Conservation (phyloP, 2,113 vertebrate species). For the Hemichromis elongatus region DNA sequence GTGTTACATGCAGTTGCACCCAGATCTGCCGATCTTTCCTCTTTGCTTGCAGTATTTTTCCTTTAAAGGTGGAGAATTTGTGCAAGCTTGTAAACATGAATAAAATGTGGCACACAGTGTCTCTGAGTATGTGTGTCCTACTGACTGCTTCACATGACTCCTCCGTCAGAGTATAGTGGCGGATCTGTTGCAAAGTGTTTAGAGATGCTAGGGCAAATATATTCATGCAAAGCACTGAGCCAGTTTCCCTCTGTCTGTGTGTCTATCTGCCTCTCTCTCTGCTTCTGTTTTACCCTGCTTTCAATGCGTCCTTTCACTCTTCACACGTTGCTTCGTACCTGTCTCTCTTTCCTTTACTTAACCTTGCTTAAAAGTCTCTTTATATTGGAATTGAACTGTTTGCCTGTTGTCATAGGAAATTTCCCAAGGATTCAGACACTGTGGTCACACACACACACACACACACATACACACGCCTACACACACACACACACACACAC, state of each 20-base stretch:
- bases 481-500: background rate
- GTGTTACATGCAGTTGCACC: background rate
- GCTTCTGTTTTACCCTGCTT: background rate
- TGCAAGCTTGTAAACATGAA: conserved; percentile 30
- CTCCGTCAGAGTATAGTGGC: conserved; percentile 21
- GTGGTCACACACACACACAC: background rate
- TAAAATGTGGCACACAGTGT: conserved; percentile 26
- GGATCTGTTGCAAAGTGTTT: conserved; percentile 49
- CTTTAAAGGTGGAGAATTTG: conserved; percentile 23
- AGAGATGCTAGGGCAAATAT: conserved; percentile 48
- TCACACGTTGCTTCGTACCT: background rate
- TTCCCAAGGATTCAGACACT: conserved; percentile 7
- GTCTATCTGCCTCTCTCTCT: background rate
- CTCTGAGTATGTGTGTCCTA: conserved; percentile 5
- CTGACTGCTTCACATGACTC: conserved; percentile 20
- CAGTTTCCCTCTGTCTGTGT: background rate
- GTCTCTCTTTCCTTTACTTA: background rate
- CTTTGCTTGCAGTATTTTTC: conserved; percentile 38
- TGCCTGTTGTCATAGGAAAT: background rate
- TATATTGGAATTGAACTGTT: conserved; percentile 8
- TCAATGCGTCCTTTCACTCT: conserved; percentile 26
- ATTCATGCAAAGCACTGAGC: conserved; percentile 42
- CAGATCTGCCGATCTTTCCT: background rate
- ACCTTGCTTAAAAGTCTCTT: conserved; percentile 16
- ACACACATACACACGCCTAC: background rate